A percentile compares a stretch with the other conserved stretches of the same genome.
These are phyloP conservation scores for Dryobotodes eremita DNA, from an alignment of 2,888 invertebrate species.

Conservation along the genomic window DNA sequence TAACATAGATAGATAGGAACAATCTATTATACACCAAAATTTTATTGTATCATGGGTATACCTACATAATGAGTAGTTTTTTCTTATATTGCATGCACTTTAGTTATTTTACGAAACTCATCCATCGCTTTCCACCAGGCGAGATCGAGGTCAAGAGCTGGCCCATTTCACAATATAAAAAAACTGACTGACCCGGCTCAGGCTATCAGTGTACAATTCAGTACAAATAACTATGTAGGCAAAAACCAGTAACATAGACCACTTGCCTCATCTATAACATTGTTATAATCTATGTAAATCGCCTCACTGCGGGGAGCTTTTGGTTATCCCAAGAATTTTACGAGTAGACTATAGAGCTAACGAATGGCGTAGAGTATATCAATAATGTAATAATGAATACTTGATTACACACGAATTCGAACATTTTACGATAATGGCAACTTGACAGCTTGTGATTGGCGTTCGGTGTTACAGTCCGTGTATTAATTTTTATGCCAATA, in stretches of 20 bases:
- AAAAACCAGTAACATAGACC: not conserved
- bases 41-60: not conserved
- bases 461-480: constrained; percentile 19
- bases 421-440: constrained; percentile 57
- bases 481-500: constrained; percentile 53
- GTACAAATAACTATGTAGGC: not conserved
- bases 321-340: constrained; percentile 44
- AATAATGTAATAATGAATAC: constrained; percentile 60
- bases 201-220: not conserved
- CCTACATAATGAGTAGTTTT: not conserved
- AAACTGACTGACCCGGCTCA: not conserved
- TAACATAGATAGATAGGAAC: not conserved
- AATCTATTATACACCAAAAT: not conserved
- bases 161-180: too few species aligned
- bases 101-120: not conserved
- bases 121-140: not conserved
- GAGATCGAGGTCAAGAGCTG: too few species aligned
- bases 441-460: constrained; percentile 27
- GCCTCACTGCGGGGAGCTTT: constrained; percentile 46
- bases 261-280: constrained; percentile 21
- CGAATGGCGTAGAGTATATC: constrained; percentile 21
- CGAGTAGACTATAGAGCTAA: constrained; percentile 38
- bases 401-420: constrained; percentile 40
- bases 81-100: not conserved
- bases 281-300: constrained; percentile 13